A percentile compares a stretch with the other conserved stretches of the same genome.
Conservation (phyloP, 2,888 invertebrate species). For the Mesodorylaimus sp. region DNA sequence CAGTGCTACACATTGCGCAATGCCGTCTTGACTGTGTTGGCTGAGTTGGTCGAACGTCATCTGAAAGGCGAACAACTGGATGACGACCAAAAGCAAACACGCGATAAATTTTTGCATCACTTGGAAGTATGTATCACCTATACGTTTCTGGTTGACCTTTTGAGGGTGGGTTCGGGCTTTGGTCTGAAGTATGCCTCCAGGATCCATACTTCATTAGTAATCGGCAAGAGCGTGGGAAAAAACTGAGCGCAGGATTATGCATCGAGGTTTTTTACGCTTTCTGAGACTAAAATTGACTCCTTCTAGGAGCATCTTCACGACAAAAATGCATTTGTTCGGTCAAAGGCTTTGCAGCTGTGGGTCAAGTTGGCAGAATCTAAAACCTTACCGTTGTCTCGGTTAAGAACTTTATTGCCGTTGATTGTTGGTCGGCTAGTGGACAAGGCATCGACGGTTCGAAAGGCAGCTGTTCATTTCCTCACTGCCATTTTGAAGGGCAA, state of each 20-base stretch:
- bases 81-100: constrained; percentile 45
- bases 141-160: too few relatives aligned
- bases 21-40: constrained; percentile 61
- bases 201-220: too few relatives aligned
- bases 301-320: constrained; percentile 58
- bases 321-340: constrained; percentile 60
- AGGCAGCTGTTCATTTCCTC: constrained; percentile 57
- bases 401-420: constrained; percentile 37
- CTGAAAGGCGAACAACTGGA: constrained; percentile 53
- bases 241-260: too few relatives aligned
- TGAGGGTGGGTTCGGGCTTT: too few relatives aligned
- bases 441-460: constrained; percentile 62
- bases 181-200: too few relatives aligned
- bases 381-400: constrained; percentile 54
- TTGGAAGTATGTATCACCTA: constrained; percentile 38
- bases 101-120: constrained; percentile 60
- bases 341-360: constrained; percentile 64
- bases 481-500: constrained; percentile 59
- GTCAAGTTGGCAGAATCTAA: constrained; percentile 54
- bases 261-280: too few relatives aligned
- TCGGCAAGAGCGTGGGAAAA: too few relatives aligned
- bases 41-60: constrained; percentile 51
- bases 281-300: neutral
- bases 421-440: constrained; percentile 54
- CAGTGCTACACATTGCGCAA: constrained; percentile 49